Base-by-base conservation (phyloP, 2,797 vertebrate genomes). In the Pelodytes ibericus region DNA sequence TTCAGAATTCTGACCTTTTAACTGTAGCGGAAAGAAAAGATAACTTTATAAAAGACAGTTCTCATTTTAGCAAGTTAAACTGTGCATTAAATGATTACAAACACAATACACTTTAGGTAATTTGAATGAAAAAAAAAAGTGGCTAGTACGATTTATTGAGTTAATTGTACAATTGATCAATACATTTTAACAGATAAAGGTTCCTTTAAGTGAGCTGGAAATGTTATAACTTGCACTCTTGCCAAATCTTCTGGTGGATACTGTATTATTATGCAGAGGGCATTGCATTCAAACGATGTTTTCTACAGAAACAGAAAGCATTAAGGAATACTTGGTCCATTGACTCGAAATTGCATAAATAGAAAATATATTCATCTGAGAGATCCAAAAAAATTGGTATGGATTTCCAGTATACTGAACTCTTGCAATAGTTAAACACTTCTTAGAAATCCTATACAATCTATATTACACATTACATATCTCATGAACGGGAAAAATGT, bases 131-230 rank as follows among this genome's bases (percentile, higher is more conserved):
- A 44, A 16, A 44, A 65, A 27, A 63, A 62, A 62, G 30, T 60
- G 30, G 4, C 33, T 27, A 65, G 63, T 24, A 26, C 63, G 22
- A 65, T 65, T 47, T 65, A 41, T 65, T 27, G 24, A 65, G 36
- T 47, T 65, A 65, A 65, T 47, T 65, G 63, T 47, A 44, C 41
- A 67, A 33, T 22, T 51, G 41, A 51, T 67, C 44, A 67, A 67
- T 49, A 30, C 44, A 27, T 18, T 51, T 49, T 67, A 67, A 31
- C 39, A 65, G 33, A 63, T 67, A 30, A 51, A 67, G 44, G 26
- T 49, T 41, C 44, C 44, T 67, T 29, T 51, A 20, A 67, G 44
- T 47, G 41, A 49, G 49, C 36, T 47, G 63, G 26, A 47, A 39
- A 67, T 67, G 26, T 51, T 51, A 51, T 11, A 67, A 51, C 44